Conservation (phyloP, 2,113 vertebrate genomes). For the Percopsis transmontana region DNA sequence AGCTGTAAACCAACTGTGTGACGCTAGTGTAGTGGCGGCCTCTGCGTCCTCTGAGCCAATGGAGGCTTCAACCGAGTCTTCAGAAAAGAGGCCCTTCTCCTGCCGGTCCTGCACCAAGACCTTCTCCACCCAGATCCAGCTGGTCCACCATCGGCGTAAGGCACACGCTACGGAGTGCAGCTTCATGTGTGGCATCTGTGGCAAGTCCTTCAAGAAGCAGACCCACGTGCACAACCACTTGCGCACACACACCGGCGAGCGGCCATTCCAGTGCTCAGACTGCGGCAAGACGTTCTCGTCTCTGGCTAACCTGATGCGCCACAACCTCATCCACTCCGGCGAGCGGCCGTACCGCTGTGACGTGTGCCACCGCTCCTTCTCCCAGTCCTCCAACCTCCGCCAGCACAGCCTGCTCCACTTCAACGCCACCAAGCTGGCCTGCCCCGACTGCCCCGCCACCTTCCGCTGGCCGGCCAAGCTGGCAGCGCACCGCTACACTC, state of each 20-base stretch:
- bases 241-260: slow-evolving; percentile 87
- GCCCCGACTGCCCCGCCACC: slow-evolving; percentile 77
- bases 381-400: slow-evolving; percentile 88
- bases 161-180: slow-evolving; percentile 79
- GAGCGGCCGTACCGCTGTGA: slow-evolving; percentile 86
- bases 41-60: not conserved
- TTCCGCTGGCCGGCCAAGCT: slow-evolving; percentile 82
- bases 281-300: slow-evolving; percentile 89
- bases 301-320: slow-evolving; percentile 85
- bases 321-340: slow-evolving; percentile 86
- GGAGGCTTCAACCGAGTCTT: slow-evolving; percentile 33
- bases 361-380: slow-evolving; percentile 85
- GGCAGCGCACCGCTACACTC: slow-evolving; percentile 73
- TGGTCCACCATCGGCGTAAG: slow-evolving; percentile 80
- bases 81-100: slow-evolving; percentile 58
- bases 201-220: slow-evolving; percentile 87
- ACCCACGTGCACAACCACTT: slow-evolving; percentile 88
- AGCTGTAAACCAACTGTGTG: not conserved
- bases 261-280: slow-evolving; percentile 86
- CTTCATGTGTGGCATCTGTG: slow-evolving; percentile 83
- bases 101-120: slow-evolving; percentile 82
- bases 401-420: slow-evolving; percentile 87
- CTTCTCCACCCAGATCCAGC: slow-evolving; percentile 79
- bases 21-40: not conserved
- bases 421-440: slow-evolving; percentile 57